Evolutionary conservation across 2,113 vertebrate species (phyloP), one percentile per base, ranked within the genome.

Genomic region (Ictalurus furcatus): DNA sequence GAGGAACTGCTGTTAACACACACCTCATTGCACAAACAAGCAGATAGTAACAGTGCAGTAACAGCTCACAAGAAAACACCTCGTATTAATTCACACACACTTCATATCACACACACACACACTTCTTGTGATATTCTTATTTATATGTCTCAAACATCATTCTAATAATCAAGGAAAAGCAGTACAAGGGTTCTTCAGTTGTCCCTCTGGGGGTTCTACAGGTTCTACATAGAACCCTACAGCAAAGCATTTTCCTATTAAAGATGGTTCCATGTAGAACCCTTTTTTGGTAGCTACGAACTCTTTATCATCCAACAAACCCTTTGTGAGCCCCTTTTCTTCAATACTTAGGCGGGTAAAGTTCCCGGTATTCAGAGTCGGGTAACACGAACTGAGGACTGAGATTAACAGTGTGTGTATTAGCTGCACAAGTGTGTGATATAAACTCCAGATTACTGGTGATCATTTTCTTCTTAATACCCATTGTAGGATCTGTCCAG

Each of bases 1-100:
- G 61, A 89, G 83, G 44, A 87, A 52, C 67, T 21, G 6, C 71
- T 40, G 11, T 83, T 74, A 90, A 69, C 40, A 85, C 59, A 54
- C 83, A 65, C 61, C 30, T 84, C 81, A 84, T 28, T 63, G 48
- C 76, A 88, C 79, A 78, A 90, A 84, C 85, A 78, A 84, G 21
- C 59, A 82, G 16, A 58, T 21, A 48, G 83, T 52, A 84, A 90
- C 87, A 23, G 65, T n/a, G 67, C 67, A 44, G 52, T 80, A 80
- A 80, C 52, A 81, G 21, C 58, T 40, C 52, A 87, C 56, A 13
- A 25, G 30, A 59, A 52, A 40, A 63, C 58, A 82, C 56, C n/a
- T 34, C 16, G 9, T 37, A 59, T 82, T 37, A 21, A 4, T 30
- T 52, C 44, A 54, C 76, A 76, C 73, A 40, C 34, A 40, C 71